Base-by-base conservation (phyloP, 2,797 vertebrate genomes). In the Micropoecilia bifurca region DNA sequence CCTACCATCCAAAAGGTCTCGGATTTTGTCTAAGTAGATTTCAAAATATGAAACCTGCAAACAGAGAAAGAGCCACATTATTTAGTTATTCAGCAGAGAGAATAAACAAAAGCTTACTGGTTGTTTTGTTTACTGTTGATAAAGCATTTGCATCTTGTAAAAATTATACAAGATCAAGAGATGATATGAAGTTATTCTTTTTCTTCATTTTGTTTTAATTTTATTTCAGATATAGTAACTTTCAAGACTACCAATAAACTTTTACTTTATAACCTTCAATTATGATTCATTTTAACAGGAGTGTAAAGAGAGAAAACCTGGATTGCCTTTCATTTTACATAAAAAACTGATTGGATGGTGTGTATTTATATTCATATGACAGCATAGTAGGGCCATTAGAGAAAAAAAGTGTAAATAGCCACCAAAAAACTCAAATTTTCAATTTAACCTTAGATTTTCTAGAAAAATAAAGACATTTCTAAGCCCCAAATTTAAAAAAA, bases 21-120 rank as follows among this genome's bases (percentile, higher is more conserved):
- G 97, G 96, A 99, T 99, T 95, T 99, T 99, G 96, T 99, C 98
- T 95, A 99, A 96, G 94, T 99, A 99, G 92, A 99, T 99, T 97
- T 99, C 98, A 96, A 98, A 99, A 97, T 99, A 99, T 16, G 98
- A 99, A 92, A 99, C 97, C 97, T 99, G 92, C 73, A 79, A 85
- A 87, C 46, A 75, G 6, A 83, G 61, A 69, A 80, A 46, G 1
- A 57, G n/a, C 0, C 16, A 77, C 16, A 55, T 82, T 77, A 88
- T 41, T 63, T 71, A 1, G 0, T 1, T 39, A 61, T 41, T n/a
- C 43, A 74, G n/a, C 55, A 46, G 28, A 74, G 18, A 71, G 47
- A 46, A 43, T 43, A 9, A 7, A 75, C 22, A 46, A 22, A 20
- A n/a, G 25, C 6, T 71, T 5, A n/a, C 33, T 55, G 47, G n/a